A percentile compares a stretch with the other conserved stretches of the same genome.
These are phyloP conservation scores for Aphelocoma californica DNA, from an alignment of 2,797 vertebrate species.

Conservation along the genomic window DNA sequence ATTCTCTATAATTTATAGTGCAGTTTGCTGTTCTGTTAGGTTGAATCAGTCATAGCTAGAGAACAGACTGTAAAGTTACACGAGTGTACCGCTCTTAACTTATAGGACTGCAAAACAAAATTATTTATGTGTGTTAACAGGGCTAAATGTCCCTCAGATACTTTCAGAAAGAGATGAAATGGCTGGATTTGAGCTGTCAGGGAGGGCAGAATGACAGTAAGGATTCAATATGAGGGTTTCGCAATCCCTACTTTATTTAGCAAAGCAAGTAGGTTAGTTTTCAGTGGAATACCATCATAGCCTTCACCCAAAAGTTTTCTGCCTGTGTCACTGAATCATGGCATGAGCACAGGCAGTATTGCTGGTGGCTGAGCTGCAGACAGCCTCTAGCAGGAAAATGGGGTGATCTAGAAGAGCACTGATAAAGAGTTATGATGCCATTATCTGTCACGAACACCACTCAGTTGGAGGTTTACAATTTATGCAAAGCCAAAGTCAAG, in stretches of 20 bases:
- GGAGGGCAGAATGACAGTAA: neutral
- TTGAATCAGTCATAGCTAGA: neutral
- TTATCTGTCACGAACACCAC: neutral
- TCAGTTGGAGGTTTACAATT: neutral
- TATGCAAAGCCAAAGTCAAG: conserved; percentile 9
- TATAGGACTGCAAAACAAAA: neutral
- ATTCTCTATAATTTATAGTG: conserved; percentile 15
- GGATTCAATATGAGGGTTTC: neutral
- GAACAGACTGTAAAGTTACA: neutral
- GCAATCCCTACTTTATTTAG: neutral
- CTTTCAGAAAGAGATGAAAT: neutral
- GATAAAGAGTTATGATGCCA: neutral
- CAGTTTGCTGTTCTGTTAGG: conserved; percentile 18
- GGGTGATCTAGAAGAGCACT: neutral
- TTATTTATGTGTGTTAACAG: neutral
- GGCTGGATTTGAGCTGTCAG: neutral
- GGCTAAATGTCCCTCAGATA: neutral
- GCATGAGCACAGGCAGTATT: neutral
- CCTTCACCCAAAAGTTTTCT: neutral
- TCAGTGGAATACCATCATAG: neutral
- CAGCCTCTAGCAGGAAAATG: neutral
- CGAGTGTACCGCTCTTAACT: neutral
- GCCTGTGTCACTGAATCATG: neutral
- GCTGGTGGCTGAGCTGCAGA: neutral
- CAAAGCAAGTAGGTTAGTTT: neutral